A percentile compares a stretch with the other conserved stretches of the same genome.
Conservation (phyloP, 1,140 invertebrate species). For the Psilanteris sp. region DNA sequence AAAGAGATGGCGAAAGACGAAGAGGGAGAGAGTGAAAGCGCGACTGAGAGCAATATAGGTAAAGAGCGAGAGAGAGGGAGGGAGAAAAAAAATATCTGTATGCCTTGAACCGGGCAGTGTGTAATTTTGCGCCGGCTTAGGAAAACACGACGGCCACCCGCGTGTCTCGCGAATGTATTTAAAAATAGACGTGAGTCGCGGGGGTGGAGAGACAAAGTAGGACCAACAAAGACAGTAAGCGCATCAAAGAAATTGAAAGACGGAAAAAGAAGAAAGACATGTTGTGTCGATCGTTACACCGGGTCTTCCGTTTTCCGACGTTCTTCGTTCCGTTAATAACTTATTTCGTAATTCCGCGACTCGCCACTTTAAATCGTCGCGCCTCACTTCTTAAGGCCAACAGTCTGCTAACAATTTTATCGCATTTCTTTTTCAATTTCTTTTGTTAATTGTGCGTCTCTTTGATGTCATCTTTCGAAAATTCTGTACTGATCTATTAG, state of each 20-base stretch:
- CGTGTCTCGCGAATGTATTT: slow-evolving; percentile 78
- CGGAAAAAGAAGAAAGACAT: slow-evolving; percentile 35
- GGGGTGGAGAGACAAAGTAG: slow-evolving; percentile 55
- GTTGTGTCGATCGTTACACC: slow-evolving; percentile 56
- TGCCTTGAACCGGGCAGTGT: slow-evolving; percentile 76
- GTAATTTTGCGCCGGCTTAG: slow-evolving; percentile 81
- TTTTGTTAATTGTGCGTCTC: too few relatives aligned
- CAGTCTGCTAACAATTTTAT: slow-evolving; percentile 29
- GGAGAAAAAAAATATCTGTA: slow-evolving; percentile 63
- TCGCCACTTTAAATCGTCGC: slow-evolving; percentile 46
- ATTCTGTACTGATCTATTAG: too few relatives aligned
- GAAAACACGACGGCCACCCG: slow-evolving; percentile 80
- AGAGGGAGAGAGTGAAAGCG: slow-evolving; percentile 38
- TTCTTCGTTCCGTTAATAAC: slow-evolving; percentile 57
- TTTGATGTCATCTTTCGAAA: too few relatives aligned
- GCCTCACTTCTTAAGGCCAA: slow-evolving; percentile 39
- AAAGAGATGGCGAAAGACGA: slow-evolving; percentile 17
- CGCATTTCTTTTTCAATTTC: neutral
- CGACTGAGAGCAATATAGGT: too few relatives aligned
- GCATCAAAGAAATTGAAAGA: slow-evolving; percentile 38
- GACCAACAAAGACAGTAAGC: slow-evolving; percentile 40
- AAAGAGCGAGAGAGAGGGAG: too few relatives aligned
- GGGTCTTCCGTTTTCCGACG: slow-evolving; percentile 47
- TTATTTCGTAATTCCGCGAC: slow-evolving; percentile 57
- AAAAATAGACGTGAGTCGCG: slow-evolving; percentile 75